Evolutionary conservation across 2,797 vertebrate genomes (phyloP).

Genomic region (Triplophysa bombifrons): DNA sequence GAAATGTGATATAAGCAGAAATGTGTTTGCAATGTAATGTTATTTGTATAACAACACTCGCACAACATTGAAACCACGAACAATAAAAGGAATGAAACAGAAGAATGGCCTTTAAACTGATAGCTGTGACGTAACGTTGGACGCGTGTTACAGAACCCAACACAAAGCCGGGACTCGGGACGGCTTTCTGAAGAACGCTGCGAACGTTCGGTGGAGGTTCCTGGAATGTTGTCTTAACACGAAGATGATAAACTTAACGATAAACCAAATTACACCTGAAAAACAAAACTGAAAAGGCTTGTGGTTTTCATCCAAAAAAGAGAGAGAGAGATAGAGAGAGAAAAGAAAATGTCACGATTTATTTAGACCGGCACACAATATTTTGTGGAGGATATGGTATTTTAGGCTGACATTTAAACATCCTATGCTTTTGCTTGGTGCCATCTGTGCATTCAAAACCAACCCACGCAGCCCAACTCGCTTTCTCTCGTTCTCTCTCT

Average conservation of each 20-base stretch:
- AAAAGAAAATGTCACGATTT: conserved; percentile 51
- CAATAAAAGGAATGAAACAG: not conserved
- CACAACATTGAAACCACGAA: not conserved
- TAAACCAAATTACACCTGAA: conserved; percentile 73
- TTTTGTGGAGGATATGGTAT: conserved; percentile 57
- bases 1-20: not conserved
- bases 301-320: conserved; percentile 78
- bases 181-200: conserved; percentile 25
- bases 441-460: conserved; percentile 59
- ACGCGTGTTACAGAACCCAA: not conserved
- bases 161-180: not conserved
- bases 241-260: conserved; percentile 57
- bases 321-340: conserved; percentile 13
- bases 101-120: not conserved
- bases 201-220: conserved; percentile 27
- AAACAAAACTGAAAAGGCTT: conserved; percentile 92
- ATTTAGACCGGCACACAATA: conserved; percentile 51
- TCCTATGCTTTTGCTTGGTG: conserved; percentile 58
- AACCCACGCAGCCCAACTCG: conserved; percentile 49
- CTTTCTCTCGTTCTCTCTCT: not conserved
- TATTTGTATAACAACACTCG: not conserved
- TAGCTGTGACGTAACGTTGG: not conserved
- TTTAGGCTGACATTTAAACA: conserved; percentile 66
- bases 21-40: not conserved
- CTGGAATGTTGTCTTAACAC: conserved; percentile 57